Percentiles rank a stretch among this genome's conserved stretches.
phyloP scores from a whole-genome alignment of 2,113 vertebrate species.

The Canis aureus region DNA sequence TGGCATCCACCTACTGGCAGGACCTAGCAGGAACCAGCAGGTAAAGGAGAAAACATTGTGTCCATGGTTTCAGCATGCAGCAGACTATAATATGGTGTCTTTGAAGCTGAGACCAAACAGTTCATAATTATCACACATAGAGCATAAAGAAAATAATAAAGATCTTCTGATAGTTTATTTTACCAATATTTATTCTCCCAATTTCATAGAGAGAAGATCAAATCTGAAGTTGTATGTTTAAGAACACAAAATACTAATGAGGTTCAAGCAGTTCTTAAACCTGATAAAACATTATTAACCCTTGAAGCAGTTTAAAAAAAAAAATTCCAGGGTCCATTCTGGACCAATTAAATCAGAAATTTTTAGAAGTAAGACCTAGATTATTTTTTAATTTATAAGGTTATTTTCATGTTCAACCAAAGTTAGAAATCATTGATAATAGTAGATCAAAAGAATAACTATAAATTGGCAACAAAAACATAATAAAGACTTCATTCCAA shows the following conservation, averaged over 20 bases:
- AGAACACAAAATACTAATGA: not conserved
- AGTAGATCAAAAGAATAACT: not conserved
- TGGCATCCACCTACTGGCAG: not conserved
- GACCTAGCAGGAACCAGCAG: not conserved
- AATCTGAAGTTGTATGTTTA: not conserved
- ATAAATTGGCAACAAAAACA: not conserved
- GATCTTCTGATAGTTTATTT: not conserved
- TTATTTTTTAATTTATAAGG: not conserved
- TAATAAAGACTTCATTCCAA: no score
- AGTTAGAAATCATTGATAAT: not conserved
- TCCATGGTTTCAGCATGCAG: not conserved
- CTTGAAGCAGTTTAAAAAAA: not conserved
- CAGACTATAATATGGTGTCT: not conserved
- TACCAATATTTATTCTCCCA: not conserved
- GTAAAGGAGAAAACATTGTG: not conserved
- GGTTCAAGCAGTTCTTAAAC: not conserved
- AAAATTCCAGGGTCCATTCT: not conserved
- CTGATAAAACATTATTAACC: not conserved
- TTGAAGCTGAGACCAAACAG: not conserved
- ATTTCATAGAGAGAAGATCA: not conserved
- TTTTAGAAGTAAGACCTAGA: not conserved
- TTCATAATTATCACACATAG: not conserved
- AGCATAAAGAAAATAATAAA: not conserved
- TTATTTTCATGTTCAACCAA: not conserved
- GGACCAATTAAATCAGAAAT: slow-evolving; percentile 24